These are phyloP conservation scores for Recurvirostra avosetta DNA, from an alignment of 2,113 vertebrate genomes.

Conservation along the genomic window DNA sequence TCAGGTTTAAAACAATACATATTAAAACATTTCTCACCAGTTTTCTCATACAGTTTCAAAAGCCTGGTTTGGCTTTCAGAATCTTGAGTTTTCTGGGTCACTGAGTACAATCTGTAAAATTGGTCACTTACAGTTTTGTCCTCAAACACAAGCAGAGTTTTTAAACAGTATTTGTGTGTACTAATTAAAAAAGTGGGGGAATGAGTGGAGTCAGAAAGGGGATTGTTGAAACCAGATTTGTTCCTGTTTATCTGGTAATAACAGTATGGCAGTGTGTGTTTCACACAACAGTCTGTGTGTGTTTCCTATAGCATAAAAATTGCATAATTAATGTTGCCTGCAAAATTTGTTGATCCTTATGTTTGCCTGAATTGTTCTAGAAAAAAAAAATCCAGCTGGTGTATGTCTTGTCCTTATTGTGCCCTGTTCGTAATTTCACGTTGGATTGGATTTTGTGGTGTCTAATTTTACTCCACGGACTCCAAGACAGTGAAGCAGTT, in stretches of 20 bases:
- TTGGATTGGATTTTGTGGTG: not conserved
- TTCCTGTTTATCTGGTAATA: not conserved
- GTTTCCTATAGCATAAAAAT: not conserved
- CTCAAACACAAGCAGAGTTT: not conserved
- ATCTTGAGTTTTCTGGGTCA: not conserved
- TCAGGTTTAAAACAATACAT: not conserved
- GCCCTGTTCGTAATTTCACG: not conserved
- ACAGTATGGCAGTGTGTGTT: not conserved
- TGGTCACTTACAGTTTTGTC: not conserved
- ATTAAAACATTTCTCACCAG: not conserved
- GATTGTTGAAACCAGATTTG: not conserved
- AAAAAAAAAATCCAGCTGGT: not conserved
- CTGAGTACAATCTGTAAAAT: not conserved
- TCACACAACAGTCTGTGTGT: accelerated
- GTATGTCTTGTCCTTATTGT: accelerated
- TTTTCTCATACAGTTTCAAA: not conserved
- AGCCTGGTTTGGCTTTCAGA: not conserved
- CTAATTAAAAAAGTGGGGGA: not conserved
- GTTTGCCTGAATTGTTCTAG: not conserved
- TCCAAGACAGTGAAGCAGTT: not conserved
- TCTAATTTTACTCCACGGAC: not conserved
- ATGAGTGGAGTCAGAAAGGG: not conserved
- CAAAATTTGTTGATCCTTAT: not conserved
- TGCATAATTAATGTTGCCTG: not conserved
- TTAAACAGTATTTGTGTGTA: not conserved